Percentiles rank a stretch among this genome's conserved stretches.
Evolutionary conservation across 2,113 vertebrate genomes (phyloP).

Genomic region (Hypomesus transpacificus): DNA sequence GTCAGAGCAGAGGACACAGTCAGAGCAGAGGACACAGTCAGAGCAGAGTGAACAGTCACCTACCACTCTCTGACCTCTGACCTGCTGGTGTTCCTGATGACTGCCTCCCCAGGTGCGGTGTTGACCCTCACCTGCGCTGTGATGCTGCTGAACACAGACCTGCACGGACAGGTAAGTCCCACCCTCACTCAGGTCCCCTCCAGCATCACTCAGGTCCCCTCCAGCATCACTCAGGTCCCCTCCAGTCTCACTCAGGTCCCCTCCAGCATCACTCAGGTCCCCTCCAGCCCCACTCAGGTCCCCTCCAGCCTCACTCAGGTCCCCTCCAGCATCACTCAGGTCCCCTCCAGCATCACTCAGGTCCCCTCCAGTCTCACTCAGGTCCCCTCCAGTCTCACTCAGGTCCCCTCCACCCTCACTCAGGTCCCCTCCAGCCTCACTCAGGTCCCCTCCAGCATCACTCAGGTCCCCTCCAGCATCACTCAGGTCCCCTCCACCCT

Average conservation of each 20-base stretch:
- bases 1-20: neutral
- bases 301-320: neutral
- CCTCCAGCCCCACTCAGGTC: too few species aligned
- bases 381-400: too few species aligned
- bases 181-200: neutral
- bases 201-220: neutral
- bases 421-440: too few species aligned
- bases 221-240: neutral
- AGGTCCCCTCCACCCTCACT: too few species aligned
- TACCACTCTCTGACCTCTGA: neutral
- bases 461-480: too few species aligned
- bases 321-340: neutral
- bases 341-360: too few species aligned
- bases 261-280: too few species aligned
- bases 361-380: too few species aligned
- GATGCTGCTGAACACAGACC: slow-evolving; percentile 90
- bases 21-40: too few species aligned
- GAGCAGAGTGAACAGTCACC: neutral
- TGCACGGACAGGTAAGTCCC: slow-evolving; percentile 83
- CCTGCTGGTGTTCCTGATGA: neutral
- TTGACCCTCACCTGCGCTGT: slow-evolving; percentile 85
- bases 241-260: too few species aligned
- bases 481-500: too few species aligned
- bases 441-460: neutral
- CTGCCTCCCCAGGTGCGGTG: slow-evolving; percentile 66